Evolutionary conservation across 2,797 vertebrate genomes (phyloP), one percentile per base, ranked within the genome.

Genomic region (Hapalemur alaotrensis): DNA sequence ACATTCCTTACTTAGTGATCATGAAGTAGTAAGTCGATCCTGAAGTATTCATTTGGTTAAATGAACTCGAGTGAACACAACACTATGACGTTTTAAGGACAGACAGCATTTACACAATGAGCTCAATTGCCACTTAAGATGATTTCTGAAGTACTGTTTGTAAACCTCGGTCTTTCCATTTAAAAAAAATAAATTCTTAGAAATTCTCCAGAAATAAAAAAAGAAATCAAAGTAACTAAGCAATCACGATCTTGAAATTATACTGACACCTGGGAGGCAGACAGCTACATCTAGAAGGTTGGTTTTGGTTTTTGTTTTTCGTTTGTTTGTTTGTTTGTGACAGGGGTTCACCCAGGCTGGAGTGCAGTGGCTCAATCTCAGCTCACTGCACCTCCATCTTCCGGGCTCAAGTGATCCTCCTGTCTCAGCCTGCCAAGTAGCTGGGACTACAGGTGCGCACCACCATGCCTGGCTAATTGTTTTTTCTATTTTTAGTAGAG

Each of bases 141-240:
- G 30, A 76, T 32, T 28, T 89, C 86, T 54, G 20, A 52, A 52
- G 9, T 41, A 17, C 8, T 76, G 7, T 95, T 52, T 41, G 76
- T 30, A 95, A 95, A 86, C 25, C 14, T 48, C 46, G 8, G 22
- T 41, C 25, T 86, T 54, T 46, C 14, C 4, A 43, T 48, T 73
- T 10, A 67, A 32, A 81, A 59, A 41, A 73, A 80, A 84, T 67
- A 25, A 41, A 54, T 6, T 48, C 52, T 81, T 82, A 93, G 38
- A 63, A 93, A 92, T 61, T 78, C 65, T 83, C 50, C 13, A 82
- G 46, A 89, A 93, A 69, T 38, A 81, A 59, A 85, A 54, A 87
- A 91, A 80, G 17, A 83, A 84, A 63, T 41, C 72, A 54, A 87
- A 83, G 41, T 52, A 41, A 75, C 35, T 28, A 28, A 85, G 7